Evolutionary conservation across 2,888 invertebrate species (phyloP), one percentile per base, ranked within the genome.

Genomic region (Chalcosyrphus nemorum): DNA sequence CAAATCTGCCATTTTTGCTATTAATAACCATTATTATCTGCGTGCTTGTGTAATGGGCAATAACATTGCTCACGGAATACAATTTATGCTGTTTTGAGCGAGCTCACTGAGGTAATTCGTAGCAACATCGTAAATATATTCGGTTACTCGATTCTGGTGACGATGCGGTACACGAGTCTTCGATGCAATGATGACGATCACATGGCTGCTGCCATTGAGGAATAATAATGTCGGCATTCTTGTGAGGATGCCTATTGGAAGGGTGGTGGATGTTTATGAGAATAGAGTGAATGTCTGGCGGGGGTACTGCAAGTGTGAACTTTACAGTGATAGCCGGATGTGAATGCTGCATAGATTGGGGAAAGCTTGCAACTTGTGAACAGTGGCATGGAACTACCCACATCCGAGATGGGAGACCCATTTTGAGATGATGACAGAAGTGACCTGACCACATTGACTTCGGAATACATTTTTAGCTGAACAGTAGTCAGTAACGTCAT

Each of bases 1-100:
- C 52, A 71, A 52, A 19, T 75, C 57, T 59, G 29, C 74, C 56
- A 71, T 68, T 68, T 68, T 35, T 77, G 65, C 80, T 57, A 80
- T 84, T 84, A 80, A 84, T 80, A 80, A 71, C 84, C 57, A 70
- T 54, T 70, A 80, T 84, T 38, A 59, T 45, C 70, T 80, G 84
- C 80, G 70, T 75, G 74, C 84, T 59, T 84, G 65, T 74, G 70
- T 75, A 75, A 84, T 68, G 59, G 63, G 47, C 72, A 68, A 63
- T 68, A 66, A 77, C 71, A 21, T 38, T 72, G 80, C 74, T 84
- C 80, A 80, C 74, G 80, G 82, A 84, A 59, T 68, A 70, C 63
- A 61, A 78, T 63, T 84, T 74, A 78, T 78, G 63, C 54, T 45
- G 61, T 61, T 66, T 72, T 61, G 15, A 63, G 45, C 41, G 68